These are phyloP conservation scores for Triplophysa siluroides DNA, from an alignment of 2,113 vertebrate genomes.

Conservation along the genomic window DNA sequence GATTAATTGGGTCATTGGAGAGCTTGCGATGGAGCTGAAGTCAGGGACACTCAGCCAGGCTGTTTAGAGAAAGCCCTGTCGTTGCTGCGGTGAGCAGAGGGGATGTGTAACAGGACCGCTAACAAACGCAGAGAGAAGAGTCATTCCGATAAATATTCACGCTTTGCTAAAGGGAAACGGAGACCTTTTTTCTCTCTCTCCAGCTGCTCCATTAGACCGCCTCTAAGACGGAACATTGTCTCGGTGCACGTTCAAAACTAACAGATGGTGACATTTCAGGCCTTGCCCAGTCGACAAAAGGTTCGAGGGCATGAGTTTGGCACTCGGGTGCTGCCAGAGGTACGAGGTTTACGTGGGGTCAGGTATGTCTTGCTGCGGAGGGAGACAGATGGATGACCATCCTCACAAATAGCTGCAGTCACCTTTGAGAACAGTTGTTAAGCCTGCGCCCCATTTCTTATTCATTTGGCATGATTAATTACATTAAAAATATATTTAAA, in stretches of 20 bases:
- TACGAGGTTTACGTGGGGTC: conserved; percentile 31
- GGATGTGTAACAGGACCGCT: conserved; percentile 46
- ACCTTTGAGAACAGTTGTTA: not conserved
- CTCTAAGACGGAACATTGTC: conserved; percentile 44
- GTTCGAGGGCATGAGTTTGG: conserved; percentile 41
- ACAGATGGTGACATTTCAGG: conserved; percentile 65
- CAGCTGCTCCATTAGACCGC: conserved; percentile 53
- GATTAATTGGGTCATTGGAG: conserved; percentile 44
- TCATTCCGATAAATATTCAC: conserved; percentile 53
- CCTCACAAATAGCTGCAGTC: not conserved
- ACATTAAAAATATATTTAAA: no score
- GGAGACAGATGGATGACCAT: conserved; percentile 15
- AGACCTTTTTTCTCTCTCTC: conserved; percentile 43
- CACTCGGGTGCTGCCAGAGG: conserved; percentile 32
- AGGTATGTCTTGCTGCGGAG: conserved; percentile 34
- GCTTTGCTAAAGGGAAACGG: conserved; percentile 54
- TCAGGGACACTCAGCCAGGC: not conserved
- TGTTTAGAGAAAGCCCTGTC: conserved; percentile 42
- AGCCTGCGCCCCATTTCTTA: not conserved
- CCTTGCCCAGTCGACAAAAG: conserved; percentile 41
- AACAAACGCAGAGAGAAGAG: conserved; percentile 42
- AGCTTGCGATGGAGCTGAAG: conserved; percentile 28
- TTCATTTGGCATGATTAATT: no score
- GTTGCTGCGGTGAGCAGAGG: conserved; percentile 38
- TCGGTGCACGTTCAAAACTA: conserved; percentile 45